Conservation (phyloP, 2,797 vertebrate species). For the Girardinus metallicus region DNA sequence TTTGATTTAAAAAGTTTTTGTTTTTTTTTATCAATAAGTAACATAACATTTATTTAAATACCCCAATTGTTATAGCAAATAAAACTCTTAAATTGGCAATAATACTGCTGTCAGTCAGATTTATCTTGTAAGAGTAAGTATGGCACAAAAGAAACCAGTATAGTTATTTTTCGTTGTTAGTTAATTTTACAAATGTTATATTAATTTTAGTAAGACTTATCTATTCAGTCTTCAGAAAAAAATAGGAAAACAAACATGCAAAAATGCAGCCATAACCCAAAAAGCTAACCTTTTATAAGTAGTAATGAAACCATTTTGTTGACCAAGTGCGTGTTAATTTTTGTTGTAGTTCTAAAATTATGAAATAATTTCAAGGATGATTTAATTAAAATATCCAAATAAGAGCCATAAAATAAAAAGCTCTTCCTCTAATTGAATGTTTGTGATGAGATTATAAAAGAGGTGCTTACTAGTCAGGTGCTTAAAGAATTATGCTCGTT, state of each 20-base stretch:
- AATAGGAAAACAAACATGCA: neutral
- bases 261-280: neutral
- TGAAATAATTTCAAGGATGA: neutral
- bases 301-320: neutral
- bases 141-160: neutral
- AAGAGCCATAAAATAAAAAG: neutral
- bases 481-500: constrained; percentile 16
- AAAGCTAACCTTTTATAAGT: neutral
- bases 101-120: neutral
- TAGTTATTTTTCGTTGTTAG: neutral
- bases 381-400: neutral
- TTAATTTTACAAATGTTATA: neutral
- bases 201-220: neutral
- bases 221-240: neutral
- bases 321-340: neutral
- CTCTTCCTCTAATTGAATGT: neutral
- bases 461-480: constrained; percentile 3
- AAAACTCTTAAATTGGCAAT: neutral
- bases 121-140: neutral
- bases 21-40: neutral
- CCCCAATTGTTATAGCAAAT: neutral
- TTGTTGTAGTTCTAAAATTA: neutral
- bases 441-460: neutral
- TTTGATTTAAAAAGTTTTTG: neutral
- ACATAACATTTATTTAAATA: neutral